Evolutionary conservation across 2,797 vertebrate genomes (phyloP).

Genomic region (Spinus pinus): DNA sequence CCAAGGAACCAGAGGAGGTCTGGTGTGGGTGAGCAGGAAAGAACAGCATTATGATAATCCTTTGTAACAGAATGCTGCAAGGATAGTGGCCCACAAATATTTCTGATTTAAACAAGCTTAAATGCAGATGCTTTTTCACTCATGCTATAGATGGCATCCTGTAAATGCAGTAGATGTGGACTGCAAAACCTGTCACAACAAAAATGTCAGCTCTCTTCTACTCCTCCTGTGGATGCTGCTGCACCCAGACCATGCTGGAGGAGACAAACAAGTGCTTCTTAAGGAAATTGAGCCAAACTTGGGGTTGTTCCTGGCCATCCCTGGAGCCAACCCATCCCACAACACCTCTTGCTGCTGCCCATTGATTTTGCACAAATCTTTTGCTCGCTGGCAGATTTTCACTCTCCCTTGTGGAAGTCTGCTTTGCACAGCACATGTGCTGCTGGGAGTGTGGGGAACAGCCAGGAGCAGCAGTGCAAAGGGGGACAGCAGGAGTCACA

Average conservation of each 20-base stretch:
- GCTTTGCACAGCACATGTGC: accelerated
- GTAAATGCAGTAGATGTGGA: not conserved
- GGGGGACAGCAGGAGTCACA: not conserved
- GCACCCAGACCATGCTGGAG: not conserved
- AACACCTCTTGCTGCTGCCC: not conserved
- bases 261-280: not conserved
- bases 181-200: not conserved
- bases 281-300: not conserved
- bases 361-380: not conserved
- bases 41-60: not conserved
- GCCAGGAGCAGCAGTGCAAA: not conserved
- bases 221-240: not conserved
- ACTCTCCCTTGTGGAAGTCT: not conserved
- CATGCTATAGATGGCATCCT: not conserved
- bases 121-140: not conserved
- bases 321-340: not conserved
- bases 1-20: not conserved
- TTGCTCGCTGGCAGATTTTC: not conserved
- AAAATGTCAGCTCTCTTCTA: not conserved
- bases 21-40: not conserved
- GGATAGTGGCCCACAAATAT: not conserved
- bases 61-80: not conserved
- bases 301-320: not conserved
- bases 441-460: not conserved
- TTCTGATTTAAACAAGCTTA: not conserved